A percentile compares a stretch with the other conserved stretches of the same genome.
Conservation (phyloP, 2,888 invertebrate species). For the Mellilla xanthometata region DNA sequence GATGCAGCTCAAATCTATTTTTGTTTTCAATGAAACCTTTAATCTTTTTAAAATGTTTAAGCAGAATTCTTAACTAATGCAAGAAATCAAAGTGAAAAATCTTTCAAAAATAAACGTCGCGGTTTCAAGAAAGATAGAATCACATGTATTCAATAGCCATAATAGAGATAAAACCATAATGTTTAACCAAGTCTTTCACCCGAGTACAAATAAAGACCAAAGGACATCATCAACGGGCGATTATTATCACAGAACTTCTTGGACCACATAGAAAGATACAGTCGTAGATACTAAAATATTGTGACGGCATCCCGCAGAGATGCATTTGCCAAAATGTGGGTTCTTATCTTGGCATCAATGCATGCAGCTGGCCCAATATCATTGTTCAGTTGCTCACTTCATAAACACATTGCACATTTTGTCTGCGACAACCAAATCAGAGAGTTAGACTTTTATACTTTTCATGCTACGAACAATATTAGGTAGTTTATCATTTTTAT, state of each 20-base stretch:
- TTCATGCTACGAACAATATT: conserved; percentile 25
- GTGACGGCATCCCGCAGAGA: conserved; percentile 77
- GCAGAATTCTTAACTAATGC: too few species aligned
- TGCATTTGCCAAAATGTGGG: conserved; percentile 80
- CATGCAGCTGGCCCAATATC: conserved; percentile 70
- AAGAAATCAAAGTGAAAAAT: too few species aligned
- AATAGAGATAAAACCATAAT: background rate
- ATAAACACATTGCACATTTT: conserved; percentile 56
- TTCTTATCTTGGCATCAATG: conserved; percentile 67
- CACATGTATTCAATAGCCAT: too few species aligned
- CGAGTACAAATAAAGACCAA: conserved; percentile 8
- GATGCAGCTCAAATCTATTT: too few species aligned
- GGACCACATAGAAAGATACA: conserved; percentile 65
- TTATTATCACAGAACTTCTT: conserved; percentile 42
- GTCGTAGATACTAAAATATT: conserved; percentile 76
- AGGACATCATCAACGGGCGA: conserved; percentile 24
- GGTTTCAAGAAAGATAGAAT: too few species aligned
- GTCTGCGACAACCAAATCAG: conserved; percentile 26
- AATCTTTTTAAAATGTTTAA: too few species aligned
- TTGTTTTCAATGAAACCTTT: too few species aligned
- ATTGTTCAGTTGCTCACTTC: conserved; percentile 53
- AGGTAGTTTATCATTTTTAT: conserved; percentile 51
- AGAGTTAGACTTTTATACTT: conserved; percentile 12
- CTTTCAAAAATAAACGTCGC: too few species aligned
- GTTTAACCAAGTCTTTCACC: background rate